These are phyloP conservation scores for Bhutanitis thaidina DNA, from an alignment of 2,888 invertebrate species.

Conservation along the genomic window DNA sequence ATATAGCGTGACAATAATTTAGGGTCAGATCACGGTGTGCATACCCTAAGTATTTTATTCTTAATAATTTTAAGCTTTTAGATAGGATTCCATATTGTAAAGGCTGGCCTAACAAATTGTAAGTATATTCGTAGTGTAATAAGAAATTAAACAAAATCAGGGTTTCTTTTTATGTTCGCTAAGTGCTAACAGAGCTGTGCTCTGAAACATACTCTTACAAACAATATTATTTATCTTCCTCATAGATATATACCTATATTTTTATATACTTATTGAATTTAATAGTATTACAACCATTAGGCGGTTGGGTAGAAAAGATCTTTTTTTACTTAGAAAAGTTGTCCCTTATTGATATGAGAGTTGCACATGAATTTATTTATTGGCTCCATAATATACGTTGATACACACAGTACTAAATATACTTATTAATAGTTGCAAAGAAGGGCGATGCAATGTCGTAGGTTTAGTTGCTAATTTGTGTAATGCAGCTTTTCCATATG, in stretches of 20 bases:
- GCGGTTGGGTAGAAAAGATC: not conserved
- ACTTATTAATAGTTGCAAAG: not conserved
- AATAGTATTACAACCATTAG: not conserved
- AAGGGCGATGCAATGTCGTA: not conserved
- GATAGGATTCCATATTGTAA: not conserved
- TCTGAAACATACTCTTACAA: not conserved
- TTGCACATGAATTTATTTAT: not conserved
- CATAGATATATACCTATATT: not conserved
- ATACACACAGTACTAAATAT: not conserved
- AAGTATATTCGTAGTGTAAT: not conserved
- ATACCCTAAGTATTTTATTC: not conserved
- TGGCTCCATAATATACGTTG: not conserved
- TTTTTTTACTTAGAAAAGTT: not conserved
- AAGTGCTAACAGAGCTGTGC: not conserved
- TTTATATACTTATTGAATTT: not conserved
- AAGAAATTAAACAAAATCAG: not conserved
- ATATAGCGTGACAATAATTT: too few species aligned
- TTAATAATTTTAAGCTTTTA: not conserved
- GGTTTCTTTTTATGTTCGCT: not conserved
- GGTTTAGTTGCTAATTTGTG: not conserved
- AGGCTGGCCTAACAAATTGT: constrained; percentile 4
- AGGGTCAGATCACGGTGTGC: not conserved
- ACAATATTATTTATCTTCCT: not conserved
- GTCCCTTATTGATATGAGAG: not conserved
- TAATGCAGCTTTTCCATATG: too few species aligned